Evolutionary conservation across 2,888 invertebrate species (phyloP), one percentile per base, ranked within the genome.

Genomic region (Pristionchus mayeri): DNA sequence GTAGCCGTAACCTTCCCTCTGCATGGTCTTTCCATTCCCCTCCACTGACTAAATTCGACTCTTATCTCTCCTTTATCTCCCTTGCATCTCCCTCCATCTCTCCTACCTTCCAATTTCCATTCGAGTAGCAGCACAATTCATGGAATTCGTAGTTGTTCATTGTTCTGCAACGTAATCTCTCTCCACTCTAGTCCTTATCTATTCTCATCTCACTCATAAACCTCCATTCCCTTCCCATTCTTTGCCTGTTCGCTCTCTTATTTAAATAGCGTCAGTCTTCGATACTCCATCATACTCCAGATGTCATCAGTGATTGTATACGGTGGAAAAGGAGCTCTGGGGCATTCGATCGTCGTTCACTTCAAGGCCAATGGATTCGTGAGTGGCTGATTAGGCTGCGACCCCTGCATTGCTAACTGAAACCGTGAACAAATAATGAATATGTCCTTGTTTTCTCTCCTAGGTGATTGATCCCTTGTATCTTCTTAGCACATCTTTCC

Each of bases 311-410:
- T 98, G 87, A 94, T 98, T 86, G 95, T 98, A 90, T 98, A 98
- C 93, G 98, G 98, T 85, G 98, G 98, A 60, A 96, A 96, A 93
- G 98, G 98, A 86, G 98, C 98, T 78, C 95, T 98, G 84, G 98
- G 98, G 78, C 95, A 96, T 3, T 95, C 95, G 67, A 96, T 96
- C 93, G 96, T 98, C 24, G 95, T 95, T 37, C 95, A 96, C 93
- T 97, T 98, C 93, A 98, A 97, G 94, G 94, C 95, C 2, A 95
- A 96, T 85, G 96, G 96, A 93, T 98, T 95, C 95, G 96, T 96
- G 94, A 95, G 95, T 86, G n/a, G n/a, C n/a, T n/a, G n/a, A n/a
- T n/a, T n/a, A n/a, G n/a, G n/a, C n/a, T n/a, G n/a, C n/a, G n/a
- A n/a, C n/a, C n/a, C n/a, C n/a, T n/a, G n/a, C n/a, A n/a, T n/a